A percentile compares a stretch with the other conserved stretches of the same genome.
These are phyloP conservation scores for Steinernema feltiae DNA, from an alignment of 1,140 invertebrate genomes.

Conservation along the genomic window DNA sequence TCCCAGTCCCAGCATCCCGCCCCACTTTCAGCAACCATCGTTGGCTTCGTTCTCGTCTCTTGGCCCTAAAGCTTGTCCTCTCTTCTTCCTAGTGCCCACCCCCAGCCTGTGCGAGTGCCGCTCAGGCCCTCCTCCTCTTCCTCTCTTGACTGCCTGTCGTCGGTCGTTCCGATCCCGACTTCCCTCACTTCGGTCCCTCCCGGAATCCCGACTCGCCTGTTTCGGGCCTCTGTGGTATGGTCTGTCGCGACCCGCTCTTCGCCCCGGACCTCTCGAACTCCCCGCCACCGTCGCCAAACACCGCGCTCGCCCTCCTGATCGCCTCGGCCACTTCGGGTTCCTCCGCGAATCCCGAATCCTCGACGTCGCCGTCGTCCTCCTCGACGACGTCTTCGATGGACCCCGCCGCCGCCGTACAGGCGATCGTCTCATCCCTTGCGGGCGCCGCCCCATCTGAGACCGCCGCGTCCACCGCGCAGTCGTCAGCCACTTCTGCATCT, in stretches of 20 bases:
- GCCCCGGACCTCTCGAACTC: not conserved
- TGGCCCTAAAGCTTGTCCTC: conserved; percentile 15
- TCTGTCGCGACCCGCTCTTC: not conserved
- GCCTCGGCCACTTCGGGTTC: not conserved
- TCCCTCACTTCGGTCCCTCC: not conserved
- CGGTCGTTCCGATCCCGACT: not conserved
- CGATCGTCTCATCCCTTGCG: conserved; percentile 4
- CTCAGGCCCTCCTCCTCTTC: not conserved
- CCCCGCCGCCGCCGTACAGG: conserved; percentile 8
- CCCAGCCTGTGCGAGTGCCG: not conserved
- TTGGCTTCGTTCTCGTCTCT: too few species aligned
- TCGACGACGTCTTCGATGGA: not conserved
- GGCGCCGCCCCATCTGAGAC: not conserved
- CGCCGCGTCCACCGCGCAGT: conserved; percentile 1
- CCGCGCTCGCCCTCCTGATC: conserved; percentile 7
- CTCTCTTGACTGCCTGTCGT: not conserved
- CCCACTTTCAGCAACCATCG: too few species aligned
- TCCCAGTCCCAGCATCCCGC: not conserved
- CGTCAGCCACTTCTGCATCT: not conserved
- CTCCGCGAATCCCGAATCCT: conserved; percentile 5
- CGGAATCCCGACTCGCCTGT: not conserved
- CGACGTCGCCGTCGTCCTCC: not conserved
- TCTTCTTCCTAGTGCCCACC: not conserved
- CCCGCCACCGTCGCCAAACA: not conserved
- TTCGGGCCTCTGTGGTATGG: not conserved